A percentile compares a stretch with the other conserved stretches of the same genome.
phyloP scores from a whole-genome alignment of 2,113 vertebrate species.

The Malurus elegans region DNA sequence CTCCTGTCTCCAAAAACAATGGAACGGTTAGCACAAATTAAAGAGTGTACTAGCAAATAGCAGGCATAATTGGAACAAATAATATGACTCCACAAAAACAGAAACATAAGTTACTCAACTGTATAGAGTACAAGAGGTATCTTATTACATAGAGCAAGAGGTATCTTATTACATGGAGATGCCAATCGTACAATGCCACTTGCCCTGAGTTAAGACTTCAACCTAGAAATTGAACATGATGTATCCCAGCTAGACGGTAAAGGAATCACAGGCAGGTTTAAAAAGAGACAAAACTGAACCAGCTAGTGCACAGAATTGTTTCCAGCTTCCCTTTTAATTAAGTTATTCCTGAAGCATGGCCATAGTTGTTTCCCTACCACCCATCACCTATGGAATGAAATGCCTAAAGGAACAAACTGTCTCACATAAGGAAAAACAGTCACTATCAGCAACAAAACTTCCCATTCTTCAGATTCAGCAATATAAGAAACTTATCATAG shows the following conservation, averaged over 20 bases:
- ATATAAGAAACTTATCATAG: neutral
- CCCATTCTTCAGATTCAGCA: neutral
- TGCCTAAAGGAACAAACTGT: neutral
- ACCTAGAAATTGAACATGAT: neutral
- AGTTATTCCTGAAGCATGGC: neutral
- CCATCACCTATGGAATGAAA: neutral
- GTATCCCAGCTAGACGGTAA: neutral
- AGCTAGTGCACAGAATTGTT: neutral
- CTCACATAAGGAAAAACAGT: neutral
- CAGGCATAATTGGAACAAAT: fast-evolving
- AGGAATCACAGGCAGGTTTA: neutral
- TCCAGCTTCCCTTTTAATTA: neutral
- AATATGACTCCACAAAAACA: neutral
- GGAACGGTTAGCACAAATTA: neutral
- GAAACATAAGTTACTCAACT: neutral
- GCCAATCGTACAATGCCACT: neutral
- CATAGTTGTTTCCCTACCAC: neutral
- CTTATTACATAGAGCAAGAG: neutral
- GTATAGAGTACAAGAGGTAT: fast-evolving
- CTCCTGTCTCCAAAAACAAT: neutral
- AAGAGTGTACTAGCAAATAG: neutral
- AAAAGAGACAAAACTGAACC: neutral
- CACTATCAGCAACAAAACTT: neutral
- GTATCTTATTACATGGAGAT: neutral
- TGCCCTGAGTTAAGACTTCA: neutral